A percentile compares a stretch with the other conserved stretches of the same genome.
Evolutionary conservation across 2,888 invertebrate species (phyloP).

Genomic region (Trichogramma dendrolimi): DNA sequence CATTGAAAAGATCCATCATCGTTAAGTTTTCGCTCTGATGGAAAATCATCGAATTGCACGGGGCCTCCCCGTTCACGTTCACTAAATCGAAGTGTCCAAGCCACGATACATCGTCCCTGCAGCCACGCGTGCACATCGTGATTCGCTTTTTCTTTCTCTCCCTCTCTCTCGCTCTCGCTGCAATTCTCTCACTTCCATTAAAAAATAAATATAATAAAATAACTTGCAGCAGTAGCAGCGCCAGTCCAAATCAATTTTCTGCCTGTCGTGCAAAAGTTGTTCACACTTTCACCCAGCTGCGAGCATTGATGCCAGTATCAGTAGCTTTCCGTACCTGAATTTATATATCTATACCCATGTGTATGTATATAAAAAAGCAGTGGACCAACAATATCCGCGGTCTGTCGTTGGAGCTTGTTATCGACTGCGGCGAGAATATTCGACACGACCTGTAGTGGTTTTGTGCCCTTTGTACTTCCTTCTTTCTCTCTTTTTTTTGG

Average conservation of each 20-base stretch:
- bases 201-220: too few species aligned
- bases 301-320: not conserved
- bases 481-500: slow-evolving; percentile 1
- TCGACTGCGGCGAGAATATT: too few species aligned
- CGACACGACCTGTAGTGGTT: not conserved
- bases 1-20: too few species aligned
- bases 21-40: not conserved
- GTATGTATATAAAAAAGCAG: too few species aligned
- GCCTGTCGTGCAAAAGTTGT: slow-evolving; percentile 2
- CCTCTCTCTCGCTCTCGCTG: not conserved
- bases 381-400: too few species aligned
- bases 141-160: not conserved
- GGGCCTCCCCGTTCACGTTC: too few species aligned
- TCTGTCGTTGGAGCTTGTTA: too few species aligned
- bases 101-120: slow-evolving; percentile 33
- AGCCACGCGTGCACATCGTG: not conserved
- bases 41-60: too few species aligned
- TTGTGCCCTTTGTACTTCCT: not conserved
- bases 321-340: too few species aligned
- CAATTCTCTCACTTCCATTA: not conserved
- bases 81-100: slow-evolving; percentile 49
- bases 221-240: too few species aligned
- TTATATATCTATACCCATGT: too few species aligned
- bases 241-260: not conserved
- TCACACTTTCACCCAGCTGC: slow-evolving; percentile 1